Conservation (phyloP, 2,113 vertebrate species). For the Oryzias javanicus region DNA sequence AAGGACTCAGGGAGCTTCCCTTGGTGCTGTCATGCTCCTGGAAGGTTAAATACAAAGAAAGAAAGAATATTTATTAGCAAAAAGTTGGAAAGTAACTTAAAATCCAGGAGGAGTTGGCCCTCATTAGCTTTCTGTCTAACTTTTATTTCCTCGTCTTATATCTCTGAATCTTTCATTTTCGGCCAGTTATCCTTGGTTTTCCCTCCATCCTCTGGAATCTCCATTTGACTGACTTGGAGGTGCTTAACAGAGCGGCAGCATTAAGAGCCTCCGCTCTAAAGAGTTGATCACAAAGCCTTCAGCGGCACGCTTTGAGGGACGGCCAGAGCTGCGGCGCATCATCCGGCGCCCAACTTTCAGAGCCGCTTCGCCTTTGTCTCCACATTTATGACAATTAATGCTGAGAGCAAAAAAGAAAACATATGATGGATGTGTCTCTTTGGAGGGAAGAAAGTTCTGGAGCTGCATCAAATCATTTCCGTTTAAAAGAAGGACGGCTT, state of each 20-base stretch:
- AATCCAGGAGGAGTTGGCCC: conserved; percentile 40
- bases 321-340: conserved; percentile 45
- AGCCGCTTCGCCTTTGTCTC: conserved; percentile 44
- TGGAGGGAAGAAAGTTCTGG: conserved; percentile 45
- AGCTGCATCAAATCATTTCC: conserved; percentile 49
- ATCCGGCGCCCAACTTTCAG: conserved; percentile 45
- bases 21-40: conserved; percentile 95
- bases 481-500: conserved; percentile 42
- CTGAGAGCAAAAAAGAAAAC: conserved; percentile 26
- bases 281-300: conserved; percentile 63
- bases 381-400: conserved; percentile 47
- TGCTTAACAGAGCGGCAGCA: conserved; percentile 62
- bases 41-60: conserved; percentile 5
- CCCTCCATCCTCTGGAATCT: conserved; percentile 63
- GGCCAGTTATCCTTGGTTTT: conserved; percentile 58
- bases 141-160: conserved; percentile 35
- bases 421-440: conserved; percentile 14
- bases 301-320: conserved; percentile 52
- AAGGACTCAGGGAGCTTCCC: conserved; percentile 88
- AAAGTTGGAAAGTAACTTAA: conserved; percentile 16
- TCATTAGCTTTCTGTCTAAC: conserved; percentile 57
- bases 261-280: conserved; percentile 43
- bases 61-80: background rate
- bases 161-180: conserved; percentile 65
- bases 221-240: conserved; percentile 72